Evolutionary conservation across 2,888 invertebrate genomes (phyloP), one percentile per base, ranked within the genome.

Genomic region (Ommatoiulus sabulosus): DNA sequence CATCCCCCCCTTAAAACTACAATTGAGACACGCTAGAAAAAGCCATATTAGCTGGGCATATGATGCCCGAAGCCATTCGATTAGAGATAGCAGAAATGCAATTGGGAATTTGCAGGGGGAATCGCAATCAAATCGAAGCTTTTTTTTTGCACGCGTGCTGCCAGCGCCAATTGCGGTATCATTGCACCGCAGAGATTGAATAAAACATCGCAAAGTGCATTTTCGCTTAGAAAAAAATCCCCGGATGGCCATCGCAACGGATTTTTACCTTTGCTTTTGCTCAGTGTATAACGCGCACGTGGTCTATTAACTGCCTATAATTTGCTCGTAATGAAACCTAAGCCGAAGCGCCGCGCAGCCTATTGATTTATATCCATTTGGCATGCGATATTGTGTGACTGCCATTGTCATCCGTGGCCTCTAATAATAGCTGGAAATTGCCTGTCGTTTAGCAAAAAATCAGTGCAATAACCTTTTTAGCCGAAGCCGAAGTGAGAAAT

Each of bases 61-160:
- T 63, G 63, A 63, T 63, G 63, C 63, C 63, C n/a, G 63, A 63
- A 63, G 63, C n/a, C 63, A 63, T 63, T 63, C n/a, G 63, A 63
- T 63, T 63, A 63, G 63, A 63, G 63, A 63, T 63, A 63, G 63
- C 6, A 15, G 63, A 17, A 63, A 63, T 63, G 63, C 63, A 63
- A 17, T n/a, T 63, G 63, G 63, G 63, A 63, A 63, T 63, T 63
- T 63, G 63, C n/a, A n/a, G n/a, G 4, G 63, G 63, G 63, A 63
- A 63, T 63, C 63, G 63, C 63, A 63, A 63, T 63, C n/a, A 63
- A 63, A 63, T 63, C 63, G 63, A 17, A 63, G 63, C 8, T 46
- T 52, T 63, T 63, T n/a, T 63, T 63, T 63, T 63, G 63, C 63
- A n/a, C 63, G 63, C 3, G 6, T 4, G 63, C 63, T 63, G 63